Evolutionary conservation across 2,888 invertebrate genomes (phyloP), one percentile per base, ranked within the genome.

Genomic region (Heteropelma amictum): DNA sequence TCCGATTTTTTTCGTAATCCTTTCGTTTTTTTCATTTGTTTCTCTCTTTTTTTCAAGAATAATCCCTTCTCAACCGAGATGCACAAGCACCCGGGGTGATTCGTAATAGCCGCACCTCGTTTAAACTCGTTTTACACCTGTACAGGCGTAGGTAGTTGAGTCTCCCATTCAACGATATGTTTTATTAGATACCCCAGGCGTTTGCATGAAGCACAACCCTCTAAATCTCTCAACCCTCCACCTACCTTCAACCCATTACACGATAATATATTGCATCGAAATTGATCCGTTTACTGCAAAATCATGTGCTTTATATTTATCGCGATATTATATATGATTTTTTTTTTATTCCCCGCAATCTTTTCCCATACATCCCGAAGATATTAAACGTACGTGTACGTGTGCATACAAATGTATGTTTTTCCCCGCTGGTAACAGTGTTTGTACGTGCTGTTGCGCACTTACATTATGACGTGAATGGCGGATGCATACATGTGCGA

Each of bases 401-500:
- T 40, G n/a, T 38, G 5, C 7, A 12, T 6, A 3, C 14, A 26
- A 3, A 14, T 19, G n/a, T 19, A 19, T 26, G 21, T 17, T 35
- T 8, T 35, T 42, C n/a, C n/a, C n/a, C n/a, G n/a, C n/a, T n/a
- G n/a, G n/a, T n/a, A n/a, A n/a, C n/a, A n/a, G 35, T 42, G 47
- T 33, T 10, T 64, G 28, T 58, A 49, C 60, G 71, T 68, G 72
- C 64, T 33, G 51, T 73, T 45, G 68, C 70, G 80, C 84, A 86
- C 88, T 88, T 88, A 88, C 87, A 86, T 86, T 86, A 84, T 83
- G 84, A 82, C 83, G 80, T 81, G 82, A 84, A 85, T 83, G 83
- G 82, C 83, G 82, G 83, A 84, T 83, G 82, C 81, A 81, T 82
- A 79, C 85, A 83, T 85, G 84, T 83, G 84, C 83, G 83, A 79